Percentiles rank a stretch among this genome's conserved stretches.
phyloP scores from a whole-genome alignment of 2,797 vertebrate genomes.

The Fratercula arctica region DNA sequence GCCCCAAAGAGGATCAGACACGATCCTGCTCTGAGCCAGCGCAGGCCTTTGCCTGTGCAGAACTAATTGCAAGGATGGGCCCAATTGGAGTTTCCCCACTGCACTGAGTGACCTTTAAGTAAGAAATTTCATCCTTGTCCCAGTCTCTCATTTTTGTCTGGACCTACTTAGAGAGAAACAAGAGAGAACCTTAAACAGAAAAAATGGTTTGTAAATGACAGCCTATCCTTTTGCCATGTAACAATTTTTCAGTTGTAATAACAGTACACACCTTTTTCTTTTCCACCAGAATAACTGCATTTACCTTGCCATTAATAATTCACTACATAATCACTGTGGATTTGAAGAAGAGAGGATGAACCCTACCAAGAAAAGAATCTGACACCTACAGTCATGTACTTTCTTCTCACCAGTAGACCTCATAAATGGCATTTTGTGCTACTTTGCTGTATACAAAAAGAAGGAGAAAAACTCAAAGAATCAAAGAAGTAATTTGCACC shows the following conservation, averaged over 20 bases:
- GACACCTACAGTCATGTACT: background rate
- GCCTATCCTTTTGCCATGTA: constrained; percentile 4
- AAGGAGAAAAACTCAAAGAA: background rate
- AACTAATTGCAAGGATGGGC: background rate
- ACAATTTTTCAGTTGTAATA: constrained; percentile 22
- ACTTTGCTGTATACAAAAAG: background rate
- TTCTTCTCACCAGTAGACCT: constrained; percentile 34
- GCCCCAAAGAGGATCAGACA: background rate
- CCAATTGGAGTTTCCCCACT: background rate
- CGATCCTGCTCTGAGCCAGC: background rate
- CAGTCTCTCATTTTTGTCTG: background rate
- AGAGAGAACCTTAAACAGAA: background rate
- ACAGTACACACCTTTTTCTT: background rate
- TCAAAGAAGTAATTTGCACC: constrained; percentile 2
- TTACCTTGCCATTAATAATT: constrained; percentile 50
- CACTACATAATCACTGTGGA: constrained; percentile 26
- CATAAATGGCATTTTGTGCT: background rate
- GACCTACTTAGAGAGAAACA: background rate
- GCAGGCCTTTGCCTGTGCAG: background rate
- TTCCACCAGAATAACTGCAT: constrained; percentile 46
- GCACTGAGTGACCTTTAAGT: background rate
- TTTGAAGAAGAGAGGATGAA: constrained; percentile 39
- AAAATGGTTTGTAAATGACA: constrained; percentile 27
- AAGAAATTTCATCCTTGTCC: background rate
- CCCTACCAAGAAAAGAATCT: constrained; percentile 36